Base-by-base conservation (phyloP, 2,797 vertebrate species). In the Myotis myotis region DNA sequence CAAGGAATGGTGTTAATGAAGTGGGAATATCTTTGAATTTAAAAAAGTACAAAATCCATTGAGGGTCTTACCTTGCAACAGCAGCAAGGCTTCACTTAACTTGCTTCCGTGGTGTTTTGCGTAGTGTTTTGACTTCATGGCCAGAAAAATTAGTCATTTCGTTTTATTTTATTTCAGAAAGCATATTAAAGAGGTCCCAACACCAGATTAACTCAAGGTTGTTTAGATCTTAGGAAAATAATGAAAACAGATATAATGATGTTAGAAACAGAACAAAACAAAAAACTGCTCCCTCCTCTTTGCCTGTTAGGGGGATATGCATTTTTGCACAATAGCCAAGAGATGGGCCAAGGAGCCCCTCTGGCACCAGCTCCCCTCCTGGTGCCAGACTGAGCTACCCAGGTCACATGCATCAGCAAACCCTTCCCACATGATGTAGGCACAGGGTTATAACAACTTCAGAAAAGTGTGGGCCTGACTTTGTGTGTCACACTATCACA, bases 1-100 rank as follows among this genome's bases (percentile, higher is more conserved):
- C 97, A 78, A 92, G 96, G 93, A 96, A 97, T 97, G 97, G 95
- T 91, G 86, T 91, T 97, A 97, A 97, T 96, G 76, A 98, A 97
- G 94, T 96, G 57, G 87, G 96, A 97, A 90, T 96, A 94, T 64
- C 66, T 97, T 97, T 89, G 96, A 95, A 96, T 93, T 85, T 22
- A 83, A 96, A 95, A 38, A 93, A 44, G 82, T 71, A 68, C 53
- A 86, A 84, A 90, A 38, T 93, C 95, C 86, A 85, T 76, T 66
- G 66, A 33, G 64, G 82, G 60, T 86, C 75, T 2, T 68, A 38
- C 53, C 74, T 88, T 70, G 11, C 4, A 25, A 11, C 1, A 9
- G 44, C 0, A 3, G 5, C 53, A 38, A 5, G 60, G 22, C 25
- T 75, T 64, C 22, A 0, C 28, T 9, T 30, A 30, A 41, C 62